phyloP scores from a whole-genome alignment of 1,140 invertebrate species.

The Listronotus bonariensis region DNA sequence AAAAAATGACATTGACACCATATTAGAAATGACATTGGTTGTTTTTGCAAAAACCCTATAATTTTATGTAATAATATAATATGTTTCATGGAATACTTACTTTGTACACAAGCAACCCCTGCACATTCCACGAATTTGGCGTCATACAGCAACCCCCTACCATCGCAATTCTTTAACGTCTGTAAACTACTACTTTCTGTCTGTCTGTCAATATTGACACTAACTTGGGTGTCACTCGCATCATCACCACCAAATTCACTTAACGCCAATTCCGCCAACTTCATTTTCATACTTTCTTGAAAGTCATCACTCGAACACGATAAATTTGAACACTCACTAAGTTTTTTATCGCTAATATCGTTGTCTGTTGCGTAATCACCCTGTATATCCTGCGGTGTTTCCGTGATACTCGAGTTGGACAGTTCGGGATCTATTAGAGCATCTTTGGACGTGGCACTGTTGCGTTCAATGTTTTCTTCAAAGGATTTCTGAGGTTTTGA shows the following conservation, averaged over 20 bases:
- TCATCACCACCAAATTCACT: slow-evolving; percentile 3
- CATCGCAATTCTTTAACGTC: background rate
- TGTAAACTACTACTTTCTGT: background rate
- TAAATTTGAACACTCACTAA: slow-evolving; percentile 49
- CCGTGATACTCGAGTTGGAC: slow-evolving; percentile 61
- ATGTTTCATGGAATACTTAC: too few species aligned
- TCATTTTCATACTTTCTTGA: slow-evolving; percentile 26
- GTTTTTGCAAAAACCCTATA: too few species aligned
- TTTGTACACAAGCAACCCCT: background rate
- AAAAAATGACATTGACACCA: too few species aligned
- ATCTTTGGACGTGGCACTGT: slow-evolving; percentile 33
- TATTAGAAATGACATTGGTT: too few species aligned
- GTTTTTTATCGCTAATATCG: slow-evolving; percentile 50
- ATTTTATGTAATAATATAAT: too few species aligned
- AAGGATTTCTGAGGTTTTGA: background rate
- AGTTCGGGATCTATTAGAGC: slow-evolving; percentile 52
- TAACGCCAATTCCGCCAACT: slow-evolving; percentile 14
- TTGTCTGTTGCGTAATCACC: slow-evolving; percentile 44
- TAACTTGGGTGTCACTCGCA: background rate
- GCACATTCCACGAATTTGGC: background rate
- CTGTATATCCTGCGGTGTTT: slow-evolving; percentile 46
- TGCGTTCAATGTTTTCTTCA: background rate
- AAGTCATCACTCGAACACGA: slow-evolving; percentile 48
- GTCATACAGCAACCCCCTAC: background rate
- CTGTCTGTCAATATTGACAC: too few species aligned